Evolutionary conservation across 2,113 vertebrate species (phyloP), one percentile per base, ranked within the genome.

Genomic region (Syrmaticus mikado): DNA sequence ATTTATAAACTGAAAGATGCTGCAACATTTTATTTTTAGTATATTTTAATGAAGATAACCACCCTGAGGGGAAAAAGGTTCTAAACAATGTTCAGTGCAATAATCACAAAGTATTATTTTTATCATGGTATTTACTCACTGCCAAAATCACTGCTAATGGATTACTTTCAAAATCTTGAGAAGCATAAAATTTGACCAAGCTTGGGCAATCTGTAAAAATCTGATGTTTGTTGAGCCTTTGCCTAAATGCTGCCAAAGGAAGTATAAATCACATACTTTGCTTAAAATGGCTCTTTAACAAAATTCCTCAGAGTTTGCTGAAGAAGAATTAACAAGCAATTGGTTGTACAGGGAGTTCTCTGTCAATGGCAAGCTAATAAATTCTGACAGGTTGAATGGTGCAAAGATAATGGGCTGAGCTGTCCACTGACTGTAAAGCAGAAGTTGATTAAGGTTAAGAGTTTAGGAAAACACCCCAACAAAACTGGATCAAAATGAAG

Each of bases 361-460:
- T 82, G 52, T 60, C 76, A 72, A 94, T 85, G 85, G 90, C 85
- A 94, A 93, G 61, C 74, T 97, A 97, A 98, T 97, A 89, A 96
- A 95, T 95, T 94, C 91, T 97, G 97, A 97, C 97, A 96, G 72
- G 86, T 85, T 97, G 97, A 96, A 96, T 94, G 88, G 94, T 95
- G 95, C 96, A 97, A 97, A 94, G 89, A 96, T 97, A 97, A 97
- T 94, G 89, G 94, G 92, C 86, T 95, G 89, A 95, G 86, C 82
- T 96, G 65, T 82, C 96, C 91, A 93, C 83, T 96, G 95, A 93
- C 94, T 96, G 95, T 94, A 96, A 97, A 97, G 85, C 82, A 95
- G 82, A 97, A 95, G 73, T 75, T 96, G 94, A 89, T 96, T 95
- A 95, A 85, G 45, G 82, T 74, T 89, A 86, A 86, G 90, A 81